Evolutionary conservation across 2,113 vertebrate genomes (phyloP).

Genomic region (Antechinus stuartii): DNA sequence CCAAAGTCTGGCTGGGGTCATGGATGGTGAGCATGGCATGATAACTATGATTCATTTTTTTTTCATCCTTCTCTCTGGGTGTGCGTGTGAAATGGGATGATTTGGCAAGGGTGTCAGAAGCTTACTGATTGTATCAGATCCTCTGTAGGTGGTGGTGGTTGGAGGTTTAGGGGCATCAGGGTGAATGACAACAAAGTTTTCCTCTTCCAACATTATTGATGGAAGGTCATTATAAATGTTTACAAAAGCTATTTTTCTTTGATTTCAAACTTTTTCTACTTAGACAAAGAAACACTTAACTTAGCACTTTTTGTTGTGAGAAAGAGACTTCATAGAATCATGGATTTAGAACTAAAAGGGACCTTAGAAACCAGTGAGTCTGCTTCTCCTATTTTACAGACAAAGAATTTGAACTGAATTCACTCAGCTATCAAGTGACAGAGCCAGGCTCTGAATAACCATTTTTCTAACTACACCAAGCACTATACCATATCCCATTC

Average conservation of each 20-base stretch:
- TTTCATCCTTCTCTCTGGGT: slow-evolving; percentile 76
- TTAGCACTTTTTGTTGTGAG: slow-evolving; percentile 14
- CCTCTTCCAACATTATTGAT: slow-evolving; percentile 1
- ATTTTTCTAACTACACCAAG: not conserved
- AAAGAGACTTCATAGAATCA: slow-evolving; percentile 7
- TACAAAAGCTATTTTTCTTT: not conserved
- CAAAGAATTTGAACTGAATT: not conserved
- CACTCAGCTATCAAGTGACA: not conserved
- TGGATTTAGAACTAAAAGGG: not conserved
- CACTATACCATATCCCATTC: not conserved
- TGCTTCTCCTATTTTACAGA: not conserved
- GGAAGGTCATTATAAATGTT: slow-evolving; percentile 12
- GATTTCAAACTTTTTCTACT: slow-evolving; percentile 35
- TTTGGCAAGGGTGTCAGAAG: slow-evolving; percentile 51
- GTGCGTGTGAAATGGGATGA: slow-evolving; percentile 71
- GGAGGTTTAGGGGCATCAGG: not conserved
- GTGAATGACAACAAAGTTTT: not conserved
- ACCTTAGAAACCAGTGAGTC: not conserved
- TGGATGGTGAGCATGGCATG: slow-evolving; percentile 51
- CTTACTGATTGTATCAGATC: slow-evolving; percentile 67
- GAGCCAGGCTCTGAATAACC: not conserved
- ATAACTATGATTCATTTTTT: slow-evolving; percentile 73
- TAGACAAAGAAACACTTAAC: not conserved
- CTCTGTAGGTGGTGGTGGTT: not conserved
- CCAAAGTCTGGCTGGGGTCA: slow-evolving; percentile 51